Conservation (phyloP, 2,888 invertebrate species). For the Euclidia mi region DNA sequence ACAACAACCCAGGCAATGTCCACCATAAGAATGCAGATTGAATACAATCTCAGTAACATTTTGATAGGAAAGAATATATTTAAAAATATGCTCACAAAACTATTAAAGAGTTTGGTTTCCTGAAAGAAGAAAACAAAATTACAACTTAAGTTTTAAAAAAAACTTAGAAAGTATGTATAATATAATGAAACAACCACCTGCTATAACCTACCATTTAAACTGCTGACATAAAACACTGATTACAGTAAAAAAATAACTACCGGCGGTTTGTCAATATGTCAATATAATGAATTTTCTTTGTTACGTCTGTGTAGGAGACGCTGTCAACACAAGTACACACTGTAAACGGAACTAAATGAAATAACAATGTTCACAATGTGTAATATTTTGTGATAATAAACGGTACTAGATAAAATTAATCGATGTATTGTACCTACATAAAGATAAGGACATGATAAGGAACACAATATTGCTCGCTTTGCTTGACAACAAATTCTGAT, state of each 20-base stretch:
- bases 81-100: constrained; percentile 65
- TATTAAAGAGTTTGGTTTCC: constrained; percentile 63
- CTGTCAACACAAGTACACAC: background rate
- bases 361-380: background rate
- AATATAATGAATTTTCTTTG: too few relatives aligned
- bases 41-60: constrained; percentile 89
- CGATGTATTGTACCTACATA: background rate
- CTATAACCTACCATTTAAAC: constrained; percentile 22
- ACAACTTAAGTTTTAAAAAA: too few relatives aligned
- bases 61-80: constrained; percentile 83
- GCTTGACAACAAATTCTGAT: constrained; percentile 1
- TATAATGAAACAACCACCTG: too few relatives aligned
- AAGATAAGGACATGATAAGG: constrained; percentile 7
- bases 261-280: background rate
- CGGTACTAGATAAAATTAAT: constrained; percentile 18
- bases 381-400: constrained; percentile 12
- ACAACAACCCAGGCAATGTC: constrained; percentile 88
- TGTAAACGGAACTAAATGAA: constrained; percentile 24
- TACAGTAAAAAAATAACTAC: background rate
- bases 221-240: background rate
- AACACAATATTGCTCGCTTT: background rate
- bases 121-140: constrained; percentile 61
- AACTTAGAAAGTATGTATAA: background rate
- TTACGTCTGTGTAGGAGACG: too few relatives aligned
- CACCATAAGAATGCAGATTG: constrained; percentile 86